A percentile compares a stretch with the other conserved stretches of the same genome.
These are phyloP conservation scores for Petrocephalus microphthalmus DNA, from an alignment of 2,113 vertebrate species.

Conservation along the genomic window DNA sequence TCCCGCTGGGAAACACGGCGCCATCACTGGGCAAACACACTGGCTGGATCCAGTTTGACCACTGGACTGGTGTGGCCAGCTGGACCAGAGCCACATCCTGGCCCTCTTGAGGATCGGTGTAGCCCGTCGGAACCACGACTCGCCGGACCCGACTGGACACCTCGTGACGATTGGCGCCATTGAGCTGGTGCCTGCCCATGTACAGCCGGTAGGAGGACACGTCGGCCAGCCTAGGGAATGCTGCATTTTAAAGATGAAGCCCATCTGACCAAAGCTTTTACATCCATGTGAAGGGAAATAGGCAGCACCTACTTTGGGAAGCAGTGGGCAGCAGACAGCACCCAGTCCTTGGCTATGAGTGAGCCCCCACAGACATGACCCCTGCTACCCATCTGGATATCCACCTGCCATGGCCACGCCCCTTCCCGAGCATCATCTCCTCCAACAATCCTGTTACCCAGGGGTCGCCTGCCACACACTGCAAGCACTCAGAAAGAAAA, in stretches of 20 bases:
- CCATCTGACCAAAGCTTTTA: background rate
- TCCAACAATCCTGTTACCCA: slow-evolving; percentile 24
- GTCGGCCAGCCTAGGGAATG: slow-evolving; percentile 8
- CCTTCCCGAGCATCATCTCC: slow-evolving; percentile 15
- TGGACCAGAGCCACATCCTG: slow-evolving; percentile 58
- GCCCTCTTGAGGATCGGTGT: slow-evolving; percentile 40
- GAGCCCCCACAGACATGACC: slow-evolving; percentile 57
- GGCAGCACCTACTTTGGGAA: slow-evolving; percentile 33
- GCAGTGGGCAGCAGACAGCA: slow-evolving; percentile 61
- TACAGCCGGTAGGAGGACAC: slow-evolving; percentile 28
- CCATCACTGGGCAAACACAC: slow-evolving; percentile 55
- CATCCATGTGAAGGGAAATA: background rate
- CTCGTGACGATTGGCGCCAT: slow-evolving; percentile 22
- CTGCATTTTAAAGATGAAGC: background rate
- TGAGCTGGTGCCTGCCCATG: slow-evolving; percentile 32
- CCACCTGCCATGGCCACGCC: slow-evolving; percentile 45
- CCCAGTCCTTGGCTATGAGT: slow-evolving; percentile 56
- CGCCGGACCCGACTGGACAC: slow-evolving; percentile 6
- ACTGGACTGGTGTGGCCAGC: slow-evolving; percentile 37
- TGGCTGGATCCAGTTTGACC: slow-evolving; percentile 51
- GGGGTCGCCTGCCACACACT: slow-evolving; percentile 13
- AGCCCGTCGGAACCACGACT: slow-evolving; percentile 47
- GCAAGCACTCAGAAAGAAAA: background rate
- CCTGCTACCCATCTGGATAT: slow-evolving; percentile 25
- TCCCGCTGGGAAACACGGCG: slow-evolving; percentile 49